Percentiles rank a stretch among this genome's conserved stretches.
These are phyloP conservation scores for Gorilla gorilla DNA, from an alignment of 2,113 vertebrate genomes.

Conservation along the genomic window DNA sequence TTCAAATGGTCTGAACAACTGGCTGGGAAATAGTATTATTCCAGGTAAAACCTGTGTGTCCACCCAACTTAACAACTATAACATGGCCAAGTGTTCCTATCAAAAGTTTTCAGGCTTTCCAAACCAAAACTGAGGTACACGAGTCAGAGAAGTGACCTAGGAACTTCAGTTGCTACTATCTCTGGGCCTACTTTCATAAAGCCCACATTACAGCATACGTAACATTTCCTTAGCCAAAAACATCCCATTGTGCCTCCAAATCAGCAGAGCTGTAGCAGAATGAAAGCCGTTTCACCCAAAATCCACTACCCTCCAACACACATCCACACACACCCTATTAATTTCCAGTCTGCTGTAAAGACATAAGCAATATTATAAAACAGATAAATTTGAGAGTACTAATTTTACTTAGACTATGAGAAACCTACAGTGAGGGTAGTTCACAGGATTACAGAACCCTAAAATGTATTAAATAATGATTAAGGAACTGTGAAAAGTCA, in stretches of 20 bases:
- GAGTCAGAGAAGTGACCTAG: neutral
- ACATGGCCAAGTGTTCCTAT: neutral
- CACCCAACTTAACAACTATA: neutral
- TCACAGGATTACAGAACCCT: too few relatives aligned
- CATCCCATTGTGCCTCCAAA: neutral
- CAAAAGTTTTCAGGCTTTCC: neutral
- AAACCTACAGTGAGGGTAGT: too few relatives aligned
- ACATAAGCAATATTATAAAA: neutral
- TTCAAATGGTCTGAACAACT: neutral
- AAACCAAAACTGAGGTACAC: neutral
- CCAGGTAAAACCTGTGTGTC: neutral
- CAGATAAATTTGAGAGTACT: neutral
- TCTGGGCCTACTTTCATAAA: neutral
- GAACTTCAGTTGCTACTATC: neutral
- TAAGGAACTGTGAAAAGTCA: too few relatives aligned
- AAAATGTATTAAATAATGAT: too few relatives aligned
- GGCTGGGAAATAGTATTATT: neutral
- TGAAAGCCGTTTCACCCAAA: neutral
- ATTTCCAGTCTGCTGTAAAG: neutral
- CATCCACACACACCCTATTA: neutral
- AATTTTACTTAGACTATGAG: too few relatives aligned
- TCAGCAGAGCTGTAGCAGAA: neutral
- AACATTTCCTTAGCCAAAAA: neutral
- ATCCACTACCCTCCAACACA: neutral
- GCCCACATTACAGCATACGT: neutral